Evolutionary conservation across 1,140 invertebrate genomes (phyloP), one percentile per base, ranked within the genome.

Genomic region (Euwallacea similis): DNA sequence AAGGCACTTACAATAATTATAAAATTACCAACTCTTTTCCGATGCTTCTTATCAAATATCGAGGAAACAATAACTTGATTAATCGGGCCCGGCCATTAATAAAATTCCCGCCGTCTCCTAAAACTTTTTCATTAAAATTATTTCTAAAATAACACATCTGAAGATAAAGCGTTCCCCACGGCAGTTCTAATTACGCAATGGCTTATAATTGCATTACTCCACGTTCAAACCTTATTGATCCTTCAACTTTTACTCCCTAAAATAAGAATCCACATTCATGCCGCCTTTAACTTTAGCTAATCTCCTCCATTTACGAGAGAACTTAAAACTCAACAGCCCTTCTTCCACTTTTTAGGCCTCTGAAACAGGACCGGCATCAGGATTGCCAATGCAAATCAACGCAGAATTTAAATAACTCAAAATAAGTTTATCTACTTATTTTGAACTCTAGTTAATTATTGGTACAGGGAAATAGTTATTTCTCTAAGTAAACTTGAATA

Each of bases 91-190:
- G 60, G 54, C 72, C 69, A 69, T 76, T 76, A 76, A 74, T 74
- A 74, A 74, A 73, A 76, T 72, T 74, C 67, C 60, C 58, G 15
- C 42, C 63, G 44, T 47, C 69, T 63, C 67, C 66, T 54, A 50
- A 75, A 76, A 76, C 73, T 74, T 76, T 76, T 76, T 76, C 73
- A 76, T 74, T 76, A 74, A 76, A 76, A 74, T 76, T 74, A 76
- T 74, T 73, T 73, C 66, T 71, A 69, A 76, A 76, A 76, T 74
- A 76, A 76, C 75, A 76, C 74, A 73, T 76, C 73, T 71, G 42
- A 59, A 76, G 75, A 76, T 76, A 74, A 74, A 74, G 72, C 73
- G 73, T 65, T 67, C 73, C 70, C 66, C 58, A 67, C 61, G 66
- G 67, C 66, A 66, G 70, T 75, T 73, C 72, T 77, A 77, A 77